These are phyloP conservation scores for Portevinia maculata DNA, from an alignment of 2,888 invertebrate genomes.

Conservation along the genomic window DNA sequence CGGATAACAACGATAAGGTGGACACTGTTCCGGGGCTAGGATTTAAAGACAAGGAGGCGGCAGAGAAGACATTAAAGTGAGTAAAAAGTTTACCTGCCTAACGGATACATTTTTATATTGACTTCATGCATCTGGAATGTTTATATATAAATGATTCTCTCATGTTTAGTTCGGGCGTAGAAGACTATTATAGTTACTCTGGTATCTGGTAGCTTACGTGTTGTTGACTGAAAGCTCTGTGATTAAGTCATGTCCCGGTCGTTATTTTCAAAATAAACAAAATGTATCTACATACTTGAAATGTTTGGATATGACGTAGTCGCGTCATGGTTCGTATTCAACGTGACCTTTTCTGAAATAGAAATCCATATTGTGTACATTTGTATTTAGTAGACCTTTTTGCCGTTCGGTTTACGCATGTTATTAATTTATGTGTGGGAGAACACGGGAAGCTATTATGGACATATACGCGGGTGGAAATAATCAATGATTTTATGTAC, in stretches of 20 bases:
- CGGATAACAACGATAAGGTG: slow-evolving; percentile 84
- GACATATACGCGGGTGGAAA: background rate
- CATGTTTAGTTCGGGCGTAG: slow-evolving; percentile 26
- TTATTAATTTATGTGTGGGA: slow-evolving; percentile 12
- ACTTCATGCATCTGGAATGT: slow-evolving; percentile 64
- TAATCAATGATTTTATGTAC: background rate
- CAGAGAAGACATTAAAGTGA: slow-evolving; percentile 86
- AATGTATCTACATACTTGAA: slow-evolving; percentile 1
- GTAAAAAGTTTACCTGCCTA: slow-evolving; percentile 56
- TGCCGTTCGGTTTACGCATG: slow-evolving; percentile 31
- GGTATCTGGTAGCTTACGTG: slow-evolving; percentile 22
- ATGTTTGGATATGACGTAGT: slow-evolving; percentile 66
- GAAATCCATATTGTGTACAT: slow-evolving; percentile 27
- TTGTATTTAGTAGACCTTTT: background rate
- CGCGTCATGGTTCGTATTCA: slow-evolving; percentile 50
- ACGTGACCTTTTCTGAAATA: slow-evolving; percentile 49
- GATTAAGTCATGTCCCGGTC: slow-evolving; percentile 63
- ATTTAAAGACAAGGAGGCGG: slow-evolving; percentile 91
- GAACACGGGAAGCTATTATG: background rate
- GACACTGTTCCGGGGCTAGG: slow-evolving; percentile 89
- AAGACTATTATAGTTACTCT: slow-evolving; percentile 15
- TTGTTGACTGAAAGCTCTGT: slow-evolving; percentile 50
- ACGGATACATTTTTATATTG: slow-evolving; percentile 11
- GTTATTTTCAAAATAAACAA: slow-evolving; percentile 68
- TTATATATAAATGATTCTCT: slow-evolving; percentile 53